phyloP scores from a whole-genome alignment of 2,888 invertebrate species.

The Hydrotaea diabolus region DNA sequence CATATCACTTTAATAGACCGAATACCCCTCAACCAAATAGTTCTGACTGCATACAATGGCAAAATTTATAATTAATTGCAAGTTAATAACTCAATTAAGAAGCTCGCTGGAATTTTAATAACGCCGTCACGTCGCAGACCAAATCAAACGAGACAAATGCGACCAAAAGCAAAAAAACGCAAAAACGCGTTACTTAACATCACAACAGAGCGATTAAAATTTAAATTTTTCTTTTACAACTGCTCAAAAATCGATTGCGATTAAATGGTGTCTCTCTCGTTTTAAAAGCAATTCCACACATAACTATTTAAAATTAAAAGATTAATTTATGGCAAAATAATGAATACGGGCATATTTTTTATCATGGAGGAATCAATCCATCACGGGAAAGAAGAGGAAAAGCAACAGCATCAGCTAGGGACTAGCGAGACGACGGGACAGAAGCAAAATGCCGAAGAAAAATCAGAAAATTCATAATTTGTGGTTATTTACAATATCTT shows the following conservation, averaged over 20 bases:
- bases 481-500: constrained; percentile 77
- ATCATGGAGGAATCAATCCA: not conserved
- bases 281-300: not conserved
- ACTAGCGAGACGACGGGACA: no score
- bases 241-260: not conserved
- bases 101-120: constrained; percentile 53
- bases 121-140: constrained; percentile 56
- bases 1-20: constrained; percentile 42
- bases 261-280: constrained; percentile 19
- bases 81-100: constrained; percentile 66
- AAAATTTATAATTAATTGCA: constrained; percentile 59
- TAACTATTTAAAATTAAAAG: constrained; percentile 18
- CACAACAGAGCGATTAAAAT: constrained; percentile 8
- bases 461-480: constrained; percentile 69
- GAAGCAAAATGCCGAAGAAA: not conserved
- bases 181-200: no score
- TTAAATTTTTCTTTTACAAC: not conserved
- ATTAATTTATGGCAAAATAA: constrained; percentile 6
- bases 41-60: constrained; percentile 13
- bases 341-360: not conserved
- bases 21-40: constrained; percentile 53
- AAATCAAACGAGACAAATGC: constrained; percentile 11
- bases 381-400: not conserved
- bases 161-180: constrained; percentile 19
- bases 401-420: not conserved